phyloP scores from a whole-genome alignment of 2,888 invertebrate species.

The Argyresthia albistria region DNA sequence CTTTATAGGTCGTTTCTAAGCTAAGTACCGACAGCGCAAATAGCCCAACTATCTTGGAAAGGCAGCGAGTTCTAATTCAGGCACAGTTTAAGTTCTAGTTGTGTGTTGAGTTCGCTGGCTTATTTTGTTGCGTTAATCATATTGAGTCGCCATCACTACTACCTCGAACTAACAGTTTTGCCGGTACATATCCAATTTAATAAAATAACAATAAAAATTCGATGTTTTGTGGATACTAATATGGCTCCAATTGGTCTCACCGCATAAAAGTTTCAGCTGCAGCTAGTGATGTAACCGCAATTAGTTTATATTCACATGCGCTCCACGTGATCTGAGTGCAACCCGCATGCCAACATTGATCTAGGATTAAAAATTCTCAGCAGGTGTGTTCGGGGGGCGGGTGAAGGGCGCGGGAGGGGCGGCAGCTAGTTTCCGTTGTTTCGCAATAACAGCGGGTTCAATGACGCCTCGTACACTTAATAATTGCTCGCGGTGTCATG shows the following conservation, averaged over 20 bases:
- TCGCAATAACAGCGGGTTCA: slow-evolving; percentile 67
- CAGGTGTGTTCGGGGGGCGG: slow-evolving; percentile 39
- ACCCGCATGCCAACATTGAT: slow-evolving; percentile 34
- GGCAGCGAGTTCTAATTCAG: neutral
- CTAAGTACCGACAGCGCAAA: slow-evolving; percentile 35
- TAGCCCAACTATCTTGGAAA: neutral
- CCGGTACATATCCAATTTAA: too few species aligned
- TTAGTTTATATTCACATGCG: neutral
- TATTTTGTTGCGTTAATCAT: too few species aligned
- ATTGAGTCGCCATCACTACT: too few species aligned
- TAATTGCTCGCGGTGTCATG: slow-evolving; percentile 59
- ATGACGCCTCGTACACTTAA: slow-evolving; percentile 55
- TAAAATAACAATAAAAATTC: too few species aligned
- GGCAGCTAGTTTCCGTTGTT: slow-evolving; percentile 69
- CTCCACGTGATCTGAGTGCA: slow-evolving; percentile 3
- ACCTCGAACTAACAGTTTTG: too few species aligned
- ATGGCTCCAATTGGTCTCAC: too few species aligned
- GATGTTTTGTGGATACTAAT: too few species aligned
- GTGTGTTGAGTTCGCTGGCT: too few species aligned
- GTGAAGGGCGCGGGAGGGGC: slow-evolving; percentile 18
- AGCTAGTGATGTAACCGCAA: neutral
- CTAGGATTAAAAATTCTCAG: slow-evolving; percentile 69
- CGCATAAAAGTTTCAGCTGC: too few species aligned
- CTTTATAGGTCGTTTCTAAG: slow-evolving; percentile 64
- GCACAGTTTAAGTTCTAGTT: too few species aligned